These are phyloP conservation scores for Pristionchus fissidentatus DNA, from an alignment of 2,888 invertebrate genomes.

Conservation along the genomic window DNA sequence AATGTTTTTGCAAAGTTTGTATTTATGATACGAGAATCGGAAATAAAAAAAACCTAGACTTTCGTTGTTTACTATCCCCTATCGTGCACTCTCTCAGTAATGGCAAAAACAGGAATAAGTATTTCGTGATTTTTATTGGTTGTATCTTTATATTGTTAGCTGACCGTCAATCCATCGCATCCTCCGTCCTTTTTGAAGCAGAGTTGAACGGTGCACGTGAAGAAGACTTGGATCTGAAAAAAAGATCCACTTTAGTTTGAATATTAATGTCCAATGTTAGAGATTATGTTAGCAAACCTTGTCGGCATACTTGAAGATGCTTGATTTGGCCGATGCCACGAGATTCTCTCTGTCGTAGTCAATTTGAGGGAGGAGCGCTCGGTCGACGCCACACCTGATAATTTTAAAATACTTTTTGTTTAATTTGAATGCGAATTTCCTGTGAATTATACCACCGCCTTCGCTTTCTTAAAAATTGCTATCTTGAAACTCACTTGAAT, in stretches of 20 bases:
- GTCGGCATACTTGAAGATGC: slow-evolving; percentile 75
- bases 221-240: slow-evolving; percentile 71
- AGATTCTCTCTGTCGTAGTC: slow-evolving; percentile 57
- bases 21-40: too few species aligned
- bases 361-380: slow-evolving; percentile 67
- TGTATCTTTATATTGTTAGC: background rate
- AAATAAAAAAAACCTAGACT: background rate
- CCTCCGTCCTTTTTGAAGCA: slow-evolving; percentile 75
- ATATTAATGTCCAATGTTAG: too few species aligned
- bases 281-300: slow-evolving; percentile 54
- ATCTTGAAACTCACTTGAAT: too few species aligned
- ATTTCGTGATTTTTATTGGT: background rate
- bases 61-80: background rate
- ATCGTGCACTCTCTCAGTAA: background rate
- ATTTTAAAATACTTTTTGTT: background rate
- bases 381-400: slow-evolving; percentile 70
- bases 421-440: background rate
- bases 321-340: slow-evolving; percentile 66
- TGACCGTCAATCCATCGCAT: slow-evolving; percentile 73
- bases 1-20: too few species aligned
- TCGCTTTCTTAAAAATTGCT: too few species aligned
- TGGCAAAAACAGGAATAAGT: background rate
- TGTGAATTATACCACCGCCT: too few species aligned
- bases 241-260: background rate
- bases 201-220: slow-evolving; percentile 75